Conservation (phyloP, 2,888 invertebrate genomes). For the Drosophila sordidapex region DNA sequence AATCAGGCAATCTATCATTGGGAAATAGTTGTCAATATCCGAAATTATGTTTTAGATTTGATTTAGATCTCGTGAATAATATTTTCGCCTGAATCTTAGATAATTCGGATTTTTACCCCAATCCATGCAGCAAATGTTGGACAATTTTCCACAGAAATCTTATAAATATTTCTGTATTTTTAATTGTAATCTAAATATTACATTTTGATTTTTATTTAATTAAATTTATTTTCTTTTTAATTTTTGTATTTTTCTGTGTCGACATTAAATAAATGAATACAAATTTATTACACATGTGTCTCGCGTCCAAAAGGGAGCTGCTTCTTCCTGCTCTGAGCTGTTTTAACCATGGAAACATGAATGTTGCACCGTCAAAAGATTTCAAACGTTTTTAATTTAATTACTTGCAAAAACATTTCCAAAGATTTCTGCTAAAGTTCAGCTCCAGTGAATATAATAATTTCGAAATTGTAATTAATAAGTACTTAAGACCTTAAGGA, state of each 20-base stretch:
- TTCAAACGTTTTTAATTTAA: slow-evolving; percentile 8
- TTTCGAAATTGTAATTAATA: slow-evolving; percentile 18
- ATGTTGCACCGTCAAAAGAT: not conserved
- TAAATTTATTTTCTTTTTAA: not conserved
- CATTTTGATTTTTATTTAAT: not conserved
- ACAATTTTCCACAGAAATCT: not conserved
- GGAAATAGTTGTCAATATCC: slow-evolving; percentile 31
- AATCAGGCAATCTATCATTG: slow-evolving; percentile 55
- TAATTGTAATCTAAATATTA: not conserved
- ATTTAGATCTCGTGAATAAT: not conserved
- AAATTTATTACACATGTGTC: not conserved
- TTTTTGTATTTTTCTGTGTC: not conserved
- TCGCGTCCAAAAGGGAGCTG: not conserved
- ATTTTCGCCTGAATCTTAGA: not conserved
- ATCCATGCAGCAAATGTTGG: not conserved
- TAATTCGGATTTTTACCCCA: not conserved
- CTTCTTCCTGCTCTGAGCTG: not conserved
- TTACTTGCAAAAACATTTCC: not conserved
- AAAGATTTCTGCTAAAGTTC: not conserved
- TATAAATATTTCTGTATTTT: not conserved
- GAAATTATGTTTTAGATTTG: not conserved
- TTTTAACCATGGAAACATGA: not conserved
- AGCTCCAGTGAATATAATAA: not conserved
- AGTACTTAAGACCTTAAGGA: slow-evolving; percentile 6
- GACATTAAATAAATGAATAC: not conserved